Conservation (phyloP, 2,797 vertebrate genomes). For the Sitta carolinensis region DNA sequence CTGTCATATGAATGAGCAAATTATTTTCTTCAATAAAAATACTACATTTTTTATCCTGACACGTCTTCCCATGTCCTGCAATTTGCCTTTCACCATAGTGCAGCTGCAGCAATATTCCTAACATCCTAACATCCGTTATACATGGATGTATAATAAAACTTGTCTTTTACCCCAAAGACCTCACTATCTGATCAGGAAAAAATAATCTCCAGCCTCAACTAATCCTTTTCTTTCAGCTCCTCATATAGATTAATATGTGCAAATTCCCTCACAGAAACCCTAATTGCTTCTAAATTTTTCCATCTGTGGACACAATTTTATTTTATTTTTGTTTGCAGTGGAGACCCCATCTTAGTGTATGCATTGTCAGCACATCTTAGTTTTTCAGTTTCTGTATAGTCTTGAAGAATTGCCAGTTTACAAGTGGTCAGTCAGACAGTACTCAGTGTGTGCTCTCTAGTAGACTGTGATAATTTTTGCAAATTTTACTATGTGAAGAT, state of each 20-base stretch:
- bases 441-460: background rate
- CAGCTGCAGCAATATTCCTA: background rate
- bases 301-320: background rate
- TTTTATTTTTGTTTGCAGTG: background rate
- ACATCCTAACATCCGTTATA: background rate
- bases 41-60: background rate
- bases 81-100: background rate
- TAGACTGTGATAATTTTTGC: background rate
- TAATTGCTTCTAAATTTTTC: background rate
- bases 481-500: background rate
- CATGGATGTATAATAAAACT: background rate
- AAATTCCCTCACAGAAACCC: background rate
- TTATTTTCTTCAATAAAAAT: background rate
- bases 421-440: background rate
- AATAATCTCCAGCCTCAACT: background rate
- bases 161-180: background rate
- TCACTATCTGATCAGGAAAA: background rate
- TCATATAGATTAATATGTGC: background rate
- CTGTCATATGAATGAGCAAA: background rate
- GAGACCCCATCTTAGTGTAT: background rate
- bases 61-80: background rate
- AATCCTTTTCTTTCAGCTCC: background rate
- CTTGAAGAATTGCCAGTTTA: background rate
- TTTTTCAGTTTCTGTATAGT: background rate
- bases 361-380: background rate